Conservation (phyloP, 2,113 vertebrate genomes). For the Elephas maximus region DNA sequence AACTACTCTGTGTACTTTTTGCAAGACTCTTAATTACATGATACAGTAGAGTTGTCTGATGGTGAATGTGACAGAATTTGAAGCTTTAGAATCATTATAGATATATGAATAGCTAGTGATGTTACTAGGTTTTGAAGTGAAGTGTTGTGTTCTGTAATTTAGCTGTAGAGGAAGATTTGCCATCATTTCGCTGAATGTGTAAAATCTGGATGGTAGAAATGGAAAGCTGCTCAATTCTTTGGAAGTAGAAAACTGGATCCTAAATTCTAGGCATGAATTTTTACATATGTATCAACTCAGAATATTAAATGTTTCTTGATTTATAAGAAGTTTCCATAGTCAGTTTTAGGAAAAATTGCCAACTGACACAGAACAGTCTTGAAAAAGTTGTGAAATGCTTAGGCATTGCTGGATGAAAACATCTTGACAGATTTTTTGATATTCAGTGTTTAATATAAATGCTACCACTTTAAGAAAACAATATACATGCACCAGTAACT, state of each 20-base stretch:
- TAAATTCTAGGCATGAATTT: not conserved
- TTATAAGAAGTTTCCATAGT: not conserved
- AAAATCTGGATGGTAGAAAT: not conserved
- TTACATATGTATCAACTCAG: not conserved
- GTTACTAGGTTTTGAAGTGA: not conserved
- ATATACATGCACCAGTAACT: not conserved
- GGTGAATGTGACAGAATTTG: not conserved
- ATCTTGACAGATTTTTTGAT: not conserved
- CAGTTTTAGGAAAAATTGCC: not conserved
- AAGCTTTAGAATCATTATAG: not conserved
- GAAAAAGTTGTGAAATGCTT: not conserved
- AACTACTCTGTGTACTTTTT: not conserved
- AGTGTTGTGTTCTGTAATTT: not conserved
- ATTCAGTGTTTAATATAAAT: not conserved
- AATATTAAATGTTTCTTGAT: constrained; percentile 18
- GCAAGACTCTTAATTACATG: not conserved
- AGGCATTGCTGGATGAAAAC: not conserved
- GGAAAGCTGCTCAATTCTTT: not conserved
- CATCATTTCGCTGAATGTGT: constrained; percentile 23
- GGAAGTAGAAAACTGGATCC: not conserved
- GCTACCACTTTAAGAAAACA: constrained; percentile 1
- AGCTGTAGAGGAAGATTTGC: not conserved
- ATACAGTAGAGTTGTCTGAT: not conserved
- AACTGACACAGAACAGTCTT: not conserved
- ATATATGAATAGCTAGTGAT: not conserved